These are phyloP conservation scores for Luscinia luscinia DNA, from an alignment of 2,797 vertebrate genomes.

Conservation along the genomic window DNA sequence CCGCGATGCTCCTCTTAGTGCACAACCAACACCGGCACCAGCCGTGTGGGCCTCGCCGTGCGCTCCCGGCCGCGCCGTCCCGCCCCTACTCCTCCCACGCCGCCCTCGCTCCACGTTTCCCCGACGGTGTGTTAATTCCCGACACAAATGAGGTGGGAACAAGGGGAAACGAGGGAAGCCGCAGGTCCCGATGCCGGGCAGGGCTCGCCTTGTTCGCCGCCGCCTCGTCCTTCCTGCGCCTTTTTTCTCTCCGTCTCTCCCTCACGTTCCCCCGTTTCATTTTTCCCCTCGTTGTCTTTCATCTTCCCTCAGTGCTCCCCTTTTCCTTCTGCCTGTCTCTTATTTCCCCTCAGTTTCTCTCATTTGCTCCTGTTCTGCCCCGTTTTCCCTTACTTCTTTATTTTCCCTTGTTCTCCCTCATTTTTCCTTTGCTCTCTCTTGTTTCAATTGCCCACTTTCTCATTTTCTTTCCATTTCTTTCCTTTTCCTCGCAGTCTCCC, in stretches of 20 bases:
- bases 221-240: not conserved
- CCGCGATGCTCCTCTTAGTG: not conserved
- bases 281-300: not conserved
- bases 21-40: rapidly evolving
- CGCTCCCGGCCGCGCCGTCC: not conserved
- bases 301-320: not conserved
- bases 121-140: not conserved
- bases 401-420: not conserved
- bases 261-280: not conserved
- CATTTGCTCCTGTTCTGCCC: not conserved
- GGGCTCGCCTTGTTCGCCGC: not conserved
- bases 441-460: not conserved
- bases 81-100: not conserved
- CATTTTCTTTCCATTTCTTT: not conserved
- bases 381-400: not conserved
- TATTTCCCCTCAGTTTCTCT: not conserved
- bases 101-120: not conserved
- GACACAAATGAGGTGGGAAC: not conserved
- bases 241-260: not conserved
- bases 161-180: not conserved
- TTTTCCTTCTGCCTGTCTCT: not conserved
- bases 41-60: not conserved
- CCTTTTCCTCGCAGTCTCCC: not conserved
- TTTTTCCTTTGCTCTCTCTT: not conserved
- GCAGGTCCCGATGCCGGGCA: not conserved